Evolutionary conservation across 2,113 vertebrate species (phyloP).

Genomic region (Scomber japonicus): DNA sequence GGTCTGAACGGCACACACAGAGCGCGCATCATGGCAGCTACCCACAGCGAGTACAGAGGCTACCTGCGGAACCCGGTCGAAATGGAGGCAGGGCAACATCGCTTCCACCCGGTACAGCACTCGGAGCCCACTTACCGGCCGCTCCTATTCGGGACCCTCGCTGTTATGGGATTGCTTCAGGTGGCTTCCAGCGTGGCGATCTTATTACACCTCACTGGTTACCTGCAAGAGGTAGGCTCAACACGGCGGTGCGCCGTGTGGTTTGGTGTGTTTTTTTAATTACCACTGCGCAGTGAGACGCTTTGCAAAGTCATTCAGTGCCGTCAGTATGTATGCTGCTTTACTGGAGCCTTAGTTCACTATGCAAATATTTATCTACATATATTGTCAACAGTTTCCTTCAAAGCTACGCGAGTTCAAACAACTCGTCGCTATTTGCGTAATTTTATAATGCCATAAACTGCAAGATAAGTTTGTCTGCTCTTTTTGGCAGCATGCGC

Average conservation of each 20-base stretch:
- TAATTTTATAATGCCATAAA: constrained; percentile 54
- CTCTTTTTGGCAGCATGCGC: not conserved
- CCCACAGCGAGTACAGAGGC: constrained; percentile 82
- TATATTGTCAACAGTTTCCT: not conserved
- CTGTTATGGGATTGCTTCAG: constrained; percentile 93
- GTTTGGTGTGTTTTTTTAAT: not conserved
- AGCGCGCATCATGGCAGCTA: constrained; percentile 84
- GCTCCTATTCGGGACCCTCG: constrained; percentile 87
- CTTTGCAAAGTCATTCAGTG: not conserved
- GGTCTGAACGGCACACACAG: constrained; percentile 53
- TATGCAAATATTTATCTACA: constrained; percentile 29
- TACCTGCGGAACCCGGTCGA: constrained; percentile 83
- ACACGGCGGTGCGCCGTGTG: not conserved
- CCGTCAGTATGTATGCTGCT: not conserved
- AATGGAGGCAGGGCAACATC: constrained; percentile 80
- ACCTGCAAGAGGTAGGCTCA: constrained; percentile 87
- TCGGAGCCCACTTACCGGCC: constrained; percentile 84
- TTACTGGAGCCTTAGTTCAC: not conserved
- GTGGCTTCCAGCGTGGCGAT: constrained; percentile 94
- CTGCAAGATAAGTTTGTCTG: not conserved
- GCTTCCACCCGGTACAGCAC: constrained; percentile 77
- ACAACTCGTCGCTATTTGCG: constrained; percentile 21
- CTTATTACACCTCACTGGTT: constrained; percentile 93
- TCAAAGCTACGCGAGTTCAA: not conserved
- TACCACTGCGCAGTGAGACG: not conserved